Percentiles rank a stretch among this genome's conserved stretches.
These are phyloP conservation scores for Hippocampus mohnikei DNA, from an alignment of 2,113 vertebrate genomes.

Conservation along the genomic window DNA sequence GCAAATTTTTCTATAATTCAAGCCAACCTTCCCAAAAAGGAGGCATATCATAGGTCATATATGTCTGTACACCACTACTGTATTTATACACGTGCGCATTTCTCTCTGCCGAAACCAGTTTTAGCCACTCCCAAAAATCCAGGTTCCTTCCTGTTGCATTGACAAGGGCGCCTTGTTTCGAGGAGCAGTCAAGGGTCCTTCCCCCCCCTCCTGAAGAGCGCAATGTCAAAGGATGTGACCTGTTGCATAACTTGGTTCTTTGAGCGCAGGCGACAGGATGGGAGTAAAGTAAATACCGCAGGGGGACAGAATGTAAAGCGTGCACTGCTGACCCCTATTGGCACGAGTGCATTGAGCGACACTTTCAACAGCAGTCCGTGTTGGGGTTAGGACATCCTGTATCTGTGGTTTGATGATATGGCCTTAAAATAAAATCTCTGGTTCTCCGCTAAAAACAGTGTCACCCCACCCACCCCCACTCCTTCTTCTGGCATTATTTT, in stretches of 20 bases:
- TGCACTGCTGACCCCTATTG: slow-evolving; percentile 21
- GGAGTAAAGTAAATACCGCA: slow-evolving; percentile 52
- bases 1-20: background rate
- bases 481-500: no score
- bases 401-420: no score
- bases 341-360: slow-evolving; percentile 3
- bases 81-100: background rate
- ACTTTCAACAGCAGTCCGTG: no score
- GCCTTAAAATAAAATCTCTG: no score
- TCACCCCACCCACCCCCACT: no score
- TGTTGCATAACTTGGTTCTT: slow-evolving; percentile 50
- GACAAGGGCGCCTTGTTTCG: slow-evolving; percentile 43
- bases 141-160: slow-evolving; percentile 44
- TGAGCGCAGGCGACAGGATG: slow-evolving; percentile 17
- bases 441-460: no score
- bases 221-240: slow-evolving; percentile 51
- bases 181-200: slow-evolving; percentile 36
- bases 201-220: slow-evolving; percentile 17
- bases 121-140: slow-evolving; percentile 2
- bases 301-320: slow-evolving; percentile 26
- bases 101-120: slow-evolving; percentile 3
- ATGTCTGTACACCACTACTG: background rate
- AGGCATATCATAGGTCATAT: background rate
- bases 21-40: background rate
- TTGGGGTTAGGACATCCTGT: background rate